Evolutionary conservation across 2,113 vertebrate genomes (phyloP), one percentile per base, ranked within the genome.

Genomic region (Pseudopipra pipra): DNA sequence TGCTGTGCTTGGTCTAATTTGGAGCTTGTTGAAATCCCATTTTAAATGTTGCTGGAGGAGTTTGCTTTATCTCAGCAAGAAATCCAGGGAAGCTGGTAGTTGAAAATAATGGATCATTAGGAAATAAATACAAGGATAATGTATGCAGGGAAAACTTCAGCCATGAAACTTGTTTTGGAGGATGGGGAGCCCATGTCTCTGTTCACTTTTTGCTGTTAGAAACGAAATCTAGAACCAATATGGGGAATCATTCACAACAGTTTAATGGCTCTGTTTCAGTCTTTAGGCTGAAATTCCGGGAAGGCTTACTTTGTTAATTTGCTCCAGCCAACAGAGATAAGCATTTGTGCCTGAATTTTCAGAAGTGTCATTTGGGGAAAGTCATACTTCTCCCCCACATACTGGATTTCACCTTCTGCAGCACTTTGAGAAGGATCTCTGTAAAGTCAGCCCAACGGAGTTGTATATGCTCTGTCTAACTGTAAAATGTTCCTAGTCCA

Each of bases 1-100:
- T 94, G 90, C 93, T 93, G 92, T 72, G 90, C 49, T 87, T 93
- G 43, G 41, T 89, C 94, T 96, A 95, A 96, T 96, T 93, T 94
- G 90, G 83, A 84, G 80, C 94, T 90, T 89, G 88, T 81, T 94
- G 82, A 92, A 93, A 93, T 93, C 66, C 86, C 49, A 79, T 85
- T 93, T 92, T 74, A 96, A 93, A 89, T 96, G 83, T 17, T 78
- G 51, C 65, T 76, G 65, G 88, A 94, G 76, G 49, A 92, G 72
- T 35, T 72, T 78, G 72, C 82, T 95, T 95, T 92, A 96, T 95
- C 87, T 86, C 90, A 86, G 85, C 0, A 0, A 96, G 93, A 74
- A 90, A 84, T 78, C 65, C 51, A 49, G 61, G 33, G 33, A 87
- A 86, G 56, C 5, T 80, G 47, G 59, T 55, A 67, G 79, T 37